Evolutionary conservation across 1,140 invertebrate genomes (phyloP).

Genomic region (Dendrolimus kikuchii): DNA sequence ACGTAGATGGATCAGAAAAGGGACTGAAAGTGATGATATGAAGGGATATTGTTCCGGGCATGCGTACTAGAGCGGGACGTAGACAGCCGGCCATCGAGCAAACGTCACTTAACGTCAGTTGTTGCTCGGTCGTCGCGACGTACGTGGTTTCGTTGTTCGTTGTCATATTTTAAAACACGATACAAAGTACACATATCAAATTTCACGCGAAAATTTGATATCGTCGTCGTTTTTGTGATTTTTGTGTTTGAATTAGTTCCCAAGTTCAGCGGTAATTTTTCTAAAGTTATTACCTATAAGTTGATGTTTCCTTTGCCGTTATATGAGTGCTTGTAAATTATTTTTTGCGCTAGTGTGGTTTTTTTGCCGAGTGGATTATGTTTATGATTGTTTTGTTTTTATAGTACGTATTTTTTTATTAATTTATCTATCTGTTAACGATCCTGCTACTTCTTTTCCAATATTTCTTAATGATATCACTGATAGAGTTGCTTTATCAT

Average conservation of each 20-base stretch:
- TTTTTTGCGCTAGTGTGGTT: constrained; percentile 43
- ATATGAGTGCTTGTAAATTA: constrained; percentile 27
- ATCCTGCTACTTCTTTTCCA: constrained; percentile 20
- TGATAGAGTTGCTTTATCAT: constrained; percentile 64
- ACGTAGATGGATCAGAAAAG: constrained; percentile 29
- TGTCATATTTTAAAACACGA: constrained; percentile 14
- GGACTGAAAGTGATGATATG: constrained; percentile 39
- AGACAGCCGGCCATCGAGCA: constrained; percentile 33
- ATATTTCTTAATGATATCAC: constrained; percentile 46
- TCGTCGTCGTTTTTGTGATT: constrained; percentile 57
- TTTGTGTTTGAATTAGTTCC: constrained; percentile 49
- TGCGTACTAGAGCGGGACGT: constrained; percentile 59
- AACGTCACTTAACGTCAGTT: constrained; percentile 60
- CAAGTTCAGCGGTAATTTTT: constrained; percentile 52
- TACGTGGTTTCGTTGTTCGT: constrained; percentile 20
- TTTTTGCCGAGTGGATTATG: constrained; percentile 45
- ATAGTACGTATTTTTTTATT: constrained; percentile 43
- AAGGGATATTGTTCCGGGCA: constrained; percentile 55
- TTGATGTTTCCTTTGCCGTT: constrained; percentile 34
- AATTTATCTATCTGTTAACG: constrained; percentile 25
- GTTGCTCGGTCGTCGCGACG: constrained; percentile 40
- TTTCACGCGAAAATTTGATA: constrained; percentile 70
- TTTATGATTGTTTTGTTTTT: constrained; percentile 38
- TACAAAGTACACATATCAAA: constrained; percentile 60
- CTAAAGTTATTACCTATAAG: constrained; percentile 31